Evolutionary conservation across 1,140 invertebrate species (phyloP).

Genomic region (Parasteatoda tepidariorum): DNA sequence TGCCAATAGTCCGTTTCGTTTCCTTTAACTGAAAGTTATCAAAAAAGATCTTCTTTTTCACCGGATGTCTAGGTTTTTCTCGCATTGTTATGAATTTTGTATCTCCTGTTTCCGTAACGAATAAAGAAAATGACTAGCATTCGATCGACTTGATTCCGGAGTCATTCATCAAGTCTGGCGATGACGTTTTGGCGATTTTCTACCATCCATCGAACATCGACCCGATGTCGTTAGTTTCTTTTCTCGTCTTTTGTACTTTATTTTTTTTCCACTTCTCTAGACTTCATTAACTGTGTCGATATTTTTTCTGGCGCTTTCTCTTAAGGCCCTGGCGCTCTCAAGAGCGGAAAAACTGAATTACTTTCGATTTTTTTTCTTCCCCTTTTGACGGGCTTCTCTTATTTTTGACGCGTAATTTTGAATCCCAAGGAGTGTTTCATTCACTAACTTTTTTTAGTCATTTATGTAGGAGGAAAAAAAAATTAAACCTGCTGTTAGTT

Average conservation of each 20-base stretch:
- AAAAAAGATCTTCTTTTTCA: too few relatives aligned
- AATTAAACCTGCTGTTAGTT: neutral
- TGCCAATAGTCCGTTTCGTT: too few relatives aligned
- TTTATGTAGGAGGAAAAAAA: too few relatives aligned
- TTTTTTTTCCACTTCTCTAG: constrained; percentile 18
- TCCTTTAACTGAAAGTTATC: too few relatives aligned
- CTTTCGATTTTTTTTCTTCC: constrained; percentile 37
- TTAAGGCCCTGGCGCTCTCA: constrained; percentile 3
- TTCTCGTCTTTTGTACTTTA: constrained; percentile 4
- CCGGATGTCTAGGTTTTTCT: too few relatives aligned
- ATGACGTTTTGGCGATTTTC: constrained; percentile 57
- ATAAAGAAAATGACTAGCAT: constrained; percentile 32
- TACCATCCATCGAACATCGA: constrained; percentile 37
- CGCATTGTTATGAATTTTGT: neutral
- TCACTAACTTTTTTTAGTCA: neutral
- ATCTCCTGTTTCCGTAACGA: constrained; percentile 7
- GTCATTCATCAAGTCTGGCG: constrained; percentile 51
- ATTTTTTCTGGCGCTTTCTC: constrained; percentile 6
- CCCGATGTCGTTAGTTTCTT: constrained; percentile 45
- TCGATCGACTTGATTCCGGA: neutral
- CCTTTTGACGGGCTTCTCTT: constrained; percentile 3
- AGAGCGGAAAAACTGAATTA: constrained; percentile 56
- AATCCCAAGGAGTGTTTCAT: constrained; percentile 23
- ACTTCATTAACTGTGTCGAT: constrained; percentile 55
- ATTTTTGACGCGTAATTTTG: constrained; percentile 42